These are phyloP conservation scores for Siniperca knerii DNA, from an alignment of 2,113 vertebrate genomes.

Conservation along the genomic window DNA sequence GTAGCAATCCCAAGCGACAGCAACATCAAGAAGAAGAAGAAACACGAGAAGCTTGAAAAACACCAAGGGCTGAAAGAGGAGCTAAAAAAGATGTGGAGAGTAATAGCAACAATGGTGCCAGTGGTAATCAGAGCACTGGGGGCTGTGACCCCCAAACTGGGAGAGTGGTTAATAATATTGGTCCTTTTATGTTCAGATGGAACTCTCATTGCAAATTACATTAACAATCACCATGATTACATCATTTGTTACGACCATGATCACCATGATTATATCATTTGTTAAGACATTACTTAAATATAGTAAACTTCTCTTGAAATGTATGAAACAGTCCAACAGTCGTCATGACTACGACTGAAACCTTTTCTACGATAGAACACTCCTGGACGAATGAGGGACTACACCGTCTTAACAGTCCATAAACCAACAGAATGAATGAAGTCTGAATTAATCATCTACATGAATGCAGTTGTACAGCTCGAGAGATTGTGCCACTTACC, in stretches of 20 bases:
- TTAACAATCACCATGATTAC: neutral
- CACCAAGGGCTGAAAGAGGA: no score
- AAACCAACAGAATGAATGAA: neutral
- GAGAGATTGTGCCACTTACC: constrained; percentile 2
- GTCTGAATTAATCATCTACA: neutral
- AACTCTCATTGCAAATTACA: neutral
- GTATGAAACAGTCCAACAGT: neutral
- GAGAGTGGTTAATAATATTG: neutral
- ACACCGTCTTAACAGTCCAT: neutral
- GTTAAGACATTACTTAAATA: neutral
- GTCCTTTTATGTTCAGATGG: neutral
- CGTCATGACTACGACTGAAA: no score
- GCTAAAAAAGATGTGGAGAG: no score
- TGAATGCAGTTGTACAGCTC: constrained; percentile 7
- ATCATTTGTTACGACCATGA: neutral
- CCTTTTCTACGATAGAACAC: no score
- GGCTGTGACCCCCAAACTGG: no score
- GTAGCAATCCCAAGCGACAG: no score
- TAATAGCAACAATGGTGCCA: no score
- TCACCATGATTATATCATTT: neutral
- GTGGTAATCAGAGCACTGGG: no score
- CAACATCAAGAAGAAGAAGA: no score
- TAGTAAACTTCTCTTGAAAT: neutral
- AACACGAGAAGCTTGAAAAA: no score
- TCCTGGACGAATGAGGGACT: no score